phyloP scores from a whole-genome alignment of 2,113 vertebrate species.

The Hassar affinis region DNA sequence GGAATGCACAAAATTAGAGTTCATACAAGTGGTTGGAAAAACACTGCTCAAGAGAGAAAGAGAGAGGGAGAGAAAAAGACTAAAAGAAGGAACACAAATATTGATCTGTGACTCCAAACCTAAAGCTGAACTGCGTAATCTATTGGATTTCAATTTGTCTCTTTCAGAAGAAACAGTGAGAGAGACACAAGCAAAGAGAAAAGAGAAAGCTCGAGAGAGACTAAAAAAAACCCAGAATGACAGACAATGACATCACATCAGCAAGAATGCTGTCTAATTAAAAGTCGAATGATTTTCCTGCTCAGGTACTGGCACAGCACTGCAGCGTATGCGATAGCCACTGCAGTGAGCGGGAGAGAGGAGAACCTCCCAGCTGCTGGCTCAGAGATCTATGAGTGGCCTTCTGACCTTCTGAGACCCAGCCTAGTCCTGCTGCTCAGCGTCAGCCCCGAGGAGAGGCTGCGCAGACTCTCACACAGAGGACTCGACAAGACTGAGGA shows the following conservation, averaged over 20 bases:
- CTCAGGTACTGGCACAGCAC: conserved; percentile 94
- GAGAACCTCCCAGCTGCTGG: conserved; percentile 76
- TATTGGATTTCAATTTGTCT: conserved; percentile 9
- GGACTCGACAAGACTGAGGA: conserved; percentile 81
- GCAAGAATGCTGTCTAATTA: background rate
- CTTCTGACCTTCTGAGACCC: conserved; percentile 81
- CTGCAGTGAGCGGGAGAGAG: conserved; percentile 76
- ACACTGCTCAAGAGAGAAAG: background rate
- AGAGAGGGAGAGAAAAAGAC: background rate
- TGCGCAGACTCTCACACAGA: conserved; percentile 73
- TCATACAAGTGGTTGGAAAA: background rate
- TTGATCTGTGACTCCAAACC: background rate
- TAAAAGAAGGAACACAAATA: conserved; percentile 3
- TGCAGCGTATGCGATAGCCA: conserved; percentile 87
- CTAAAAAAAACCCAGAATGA: background rate
- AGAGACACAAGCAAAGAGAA: background rate
- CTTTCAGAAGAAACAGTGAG: background rate
- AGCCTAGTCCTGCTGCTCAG: conserved; percentile 84
- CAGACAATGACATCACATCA: background rate
- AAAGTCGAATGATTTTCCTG: conserved; percentile 27
- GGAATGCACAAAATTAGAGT: background rate
- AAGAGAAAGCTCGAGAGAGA: background rate
- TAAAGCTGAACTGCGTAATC: background rate
- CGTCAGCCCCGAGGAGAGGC: conserved; percentile 78
- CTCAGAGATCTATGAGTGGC: conserved; percentile 85